phyloP scores from a whole-genome alignment of 1,140 invertebrate genomes.

The Leptinotarsa lineolata region DNA sequence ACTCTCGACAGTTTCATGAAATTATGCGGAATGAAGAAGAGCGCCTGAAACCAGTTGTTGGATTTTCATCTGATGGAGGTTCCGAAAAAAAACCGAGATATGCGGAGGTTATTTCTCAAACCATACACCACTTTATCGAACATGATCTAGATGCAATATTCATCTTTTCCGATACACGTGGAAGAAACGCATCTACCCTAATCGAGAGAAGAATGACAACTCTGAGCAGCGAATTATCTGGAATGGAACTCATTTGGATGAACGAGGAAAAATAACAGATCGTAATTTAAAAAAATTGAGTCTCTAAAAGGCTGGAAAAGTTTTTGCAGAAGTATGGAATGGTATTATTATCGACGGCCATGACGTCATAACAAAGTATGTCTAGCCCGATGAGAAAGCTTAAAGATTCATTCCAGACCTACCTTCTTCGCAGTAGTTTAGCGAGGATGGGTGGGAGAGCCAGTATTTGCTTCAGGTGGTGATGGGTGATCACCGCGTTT shows the following conservation, averaged over 20 bases:
- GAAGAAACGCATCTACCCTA: constrained; percentile 16
- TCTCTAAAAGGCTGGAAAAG: constrained; percentile 10
- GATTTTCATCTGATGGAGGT: constrained; percentile 3
- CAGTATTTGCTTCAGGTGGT: constrained; percentile 14
- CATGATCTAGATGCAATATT: constrained; percentile 30
- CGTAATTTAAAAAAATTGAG: background rate
- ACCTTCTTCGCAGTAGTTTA: background rate
- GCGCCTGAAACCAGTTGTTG: constrained; percentile 21
- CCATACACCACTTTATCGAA: constrained; percentile 17
- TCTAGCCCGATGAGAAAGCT: background rate
- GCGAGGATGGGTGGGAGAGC: constrained; percentile 18
- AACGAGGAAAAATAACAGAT: background rate
- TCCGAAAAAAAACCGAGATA: constrained; percentile 10
- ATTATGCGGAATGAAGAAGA: background rate
- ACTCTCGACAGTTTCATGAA: background rate
- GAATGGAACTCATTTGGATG: background rate
- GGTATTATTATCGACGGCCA: constrained; percentile 11
- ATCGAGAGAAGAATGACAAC: constrained; percentile 27
- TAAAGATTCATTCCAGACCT: too few species aligned
- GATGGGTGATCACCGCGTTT: background rate
- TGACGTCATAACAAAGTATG: constrained; percentile 11
- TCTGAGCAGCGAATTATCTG: constrained; percentile 11
- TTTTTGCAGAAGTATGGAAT: constrained; percentile 21
- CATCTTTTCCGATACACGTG: constrained; percentile 17
- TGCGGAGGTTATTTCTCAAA: constrained; percentile 6